A percentile compares a stretch with the other conserved stretches of the same genome.
These are phyloP conservation scores for Cryptoprocta ferox DNA, from an alignment of 2,797 vertebrate genomes.

Conservation along the genomic window DNA sequence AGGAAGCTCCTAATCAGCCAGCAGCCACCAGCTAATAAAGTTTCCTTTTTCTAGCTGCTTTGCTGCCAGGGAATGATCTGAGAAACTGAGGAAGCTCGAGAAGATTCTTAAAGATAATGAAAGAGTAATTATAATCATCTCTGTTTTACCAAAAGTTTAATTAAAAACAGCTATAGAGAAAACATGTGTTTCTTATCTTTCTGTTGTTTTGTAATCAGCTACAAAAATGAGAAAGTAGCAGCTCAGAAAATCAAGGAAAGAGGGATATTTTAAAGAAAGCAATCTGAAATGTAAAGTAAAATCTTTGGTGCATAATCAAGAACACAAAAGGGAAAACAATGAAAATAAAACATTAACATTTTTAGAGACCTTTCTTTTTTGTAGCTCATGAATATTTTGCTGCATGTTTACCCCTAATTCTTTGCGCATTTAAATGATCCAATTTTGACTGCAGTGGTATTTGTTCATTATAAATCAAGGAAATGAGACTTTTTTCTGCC, in stretches of 20 bases:
- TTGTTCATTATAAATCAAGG: conserved; percentile 37
- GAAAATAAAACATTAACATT: background rate
- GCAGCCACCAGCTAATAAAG: background rate
- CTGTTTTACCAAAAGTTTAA: conserved; percentile 40
- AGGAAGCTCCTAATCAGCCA: background rate
- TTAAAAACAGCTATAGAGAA: conserved; percentile 43
- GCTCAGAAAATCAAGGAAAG: background rate
- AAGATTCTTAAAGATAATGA: conserved; percentile 11
- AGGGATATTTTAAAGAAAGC: background rate
- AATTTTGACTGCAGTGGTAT: background rate
- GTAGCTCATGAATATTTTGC: background rate
- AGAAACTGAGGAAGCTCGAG: conserved; percentile 40
- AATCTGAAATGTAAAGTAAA: background rate
- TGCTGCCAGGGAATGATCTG: background rate
- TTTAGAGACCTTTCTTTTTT: background rate
- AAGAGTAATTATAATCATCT: conserved; percentile 37
- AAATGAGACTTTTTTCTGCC: background rate
- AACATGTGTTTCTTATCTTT: conserved; percentile 41
- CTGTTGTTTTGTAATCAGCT: conserved; percentile 29
- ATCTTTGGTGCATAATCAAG: background rate
- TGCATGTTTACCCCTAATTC: background rate
- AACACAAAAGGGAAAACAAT: background rate
- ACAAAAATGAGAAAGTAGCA: conserved; percentile 28
- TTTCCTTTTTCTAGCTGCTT: background rate
- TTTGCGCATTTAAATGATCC: background rate